Evolutionary conservation across 1,140 invertebrate genomes (phyloP), one percentile per base, ranked within the genome.

Genomic region (Euura lappo): DNA sequence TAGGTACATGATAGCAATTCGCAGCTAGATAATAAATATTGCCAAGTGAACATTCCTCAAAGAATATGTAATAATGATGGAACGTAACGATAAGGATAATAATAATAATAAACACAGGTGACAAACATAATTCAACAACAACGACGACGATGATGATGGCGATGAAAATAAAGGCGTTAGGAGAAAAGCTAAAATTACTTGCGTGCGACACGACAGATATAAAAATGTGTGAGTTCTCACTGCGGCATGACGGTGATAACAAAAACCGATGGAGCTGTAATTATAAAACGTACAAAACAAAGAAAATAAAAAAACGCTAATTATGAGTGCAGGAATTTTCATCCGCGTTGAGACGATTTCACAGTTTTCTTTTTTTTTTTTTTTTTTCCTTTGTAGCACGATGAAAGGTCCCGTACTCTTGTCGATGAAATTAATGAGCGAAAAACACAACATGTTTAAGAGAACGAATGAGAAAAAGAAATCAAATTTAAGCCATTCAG

Each of bases 401-500:
- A 28, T 28, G 28, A 28, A 28, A 28, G 28, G 28, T 28, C 28
- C 28, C 28, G 28, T 28, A 28, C 28, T 28, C 28, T 28, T 28
- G 28, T 28, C 28, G 28, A 28, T 28, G 28, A 44, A 72, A 69
- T 28, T 28, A 28, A 44, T 44, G 13, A 66, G 43, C 47, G 46
- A 73, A 69, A 73, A 67, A 72, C 64, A 75, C 10, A 60, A 60
- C 51, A n/a, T 60, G 51, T 60, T 8, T 60, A 28, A 28, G 28
- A 28, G 8, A 60, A 60, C 51, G 51, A 60, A 10, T 76, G 70
- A 74, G 74, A 78, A 28, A 28, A 28, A 28, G 28, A 28, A 78
- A 68, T 74, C 78, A 79, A 76, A 76, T 69, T 72, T 78, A 85
- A 86, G 85, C 85, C 84, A 85, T 85, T 85, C 82, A 78, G 75